phyloP scores from a whole-genome alignment of 2,888 invertebrate genomes.

The Beris chalybata region DNA sequence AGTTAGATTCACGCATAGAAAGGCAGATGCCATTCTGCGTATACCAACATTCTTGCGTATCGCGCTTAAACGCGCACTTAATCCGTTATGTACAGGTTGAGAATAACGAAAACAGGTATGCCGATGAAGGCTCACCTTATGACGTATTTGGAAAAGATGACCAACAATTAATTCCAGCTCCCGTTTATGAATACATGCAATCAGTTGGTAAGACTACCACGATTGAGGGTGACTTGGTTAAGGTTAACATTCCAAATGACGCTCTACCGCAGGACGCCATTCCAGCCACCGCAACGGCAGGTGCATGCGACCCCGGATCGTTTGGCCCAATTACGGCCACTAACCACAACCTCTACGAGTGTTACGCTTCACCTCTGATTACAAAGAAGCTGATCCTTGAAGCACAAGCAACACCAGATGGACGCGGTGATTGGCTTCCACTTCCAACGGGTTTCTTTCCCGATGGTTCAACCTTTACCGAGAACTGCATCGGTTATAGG shows the following conservation, averaged over 20 bases:
- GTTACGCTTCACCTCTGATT: conserved; percentile 9
- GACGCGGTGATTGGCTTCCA: not conserved
- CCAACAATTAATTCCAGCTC: too few relatives aligned
- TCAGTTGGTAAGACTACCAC: too few relatives aligned
- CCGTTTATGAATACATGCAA: too few relatives aligned
- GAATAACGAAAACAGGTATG: too few relatives aligned
- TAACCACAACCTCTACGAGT: conserved; percentile 1
- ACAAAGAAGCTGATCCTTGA: not conserved
- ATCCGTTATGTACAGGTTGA: too few relatives aligned
- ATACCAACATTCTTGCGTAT: not conserved
- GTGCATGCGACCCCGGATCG: not conserved
- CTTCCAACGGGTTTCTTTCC: conserved; percentile 10
- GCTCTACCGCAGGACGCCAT: not conserved
- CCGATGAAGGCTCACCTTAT: too few relatives aligned
- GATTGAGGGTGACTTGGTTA: not conserved
- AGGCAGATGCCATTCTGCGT: conserved; percentile 2
- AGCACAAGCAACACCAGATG: not conserved
- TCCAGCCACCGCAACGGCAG: not conserved
- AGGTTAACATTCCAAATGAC: not conserved
- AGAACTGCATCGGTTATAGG: conserved; percentile 14
- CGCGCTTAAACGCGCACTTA: too few relatives aligned
- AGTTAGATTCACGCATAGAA: too few relatives aligned
- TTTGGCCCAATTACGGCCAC: conserved; percentile 2
- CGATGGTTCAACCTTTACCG: conserved; percentile 4
- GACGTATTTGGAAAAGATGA: too few relatives aligned